Evolutionary conservation across 2,888 invertebrate genomes (phyloP).

Genomic region (Troglohyphantes excavatus): DNA sequence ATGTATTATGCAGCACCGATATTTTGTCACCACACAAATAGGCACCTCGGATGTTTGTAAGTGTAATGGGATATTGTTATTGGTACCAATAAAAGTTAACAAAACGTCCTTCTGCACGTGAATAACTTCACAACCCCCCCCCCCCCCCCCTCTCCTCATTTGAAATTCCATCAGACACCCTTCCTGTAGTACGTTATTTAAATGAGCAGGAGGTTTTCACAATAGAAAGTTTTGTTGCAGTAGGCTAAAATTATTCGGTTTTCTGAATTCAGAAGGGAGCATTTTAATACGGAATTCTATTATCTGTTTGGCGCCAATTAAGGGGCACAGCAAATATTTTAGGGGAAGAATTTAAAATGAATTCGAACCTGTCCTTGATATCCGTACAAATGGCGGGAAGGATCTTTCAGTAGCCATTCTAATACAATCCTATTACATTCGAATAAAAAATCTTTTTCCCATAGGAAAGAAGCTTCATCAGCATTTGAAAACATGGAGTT

Average conservation of each 20-base stretch:
- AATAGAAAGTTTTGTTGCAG: background rate
- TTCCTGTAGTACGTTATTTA: background rate
- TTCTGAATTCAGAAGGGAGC: background rate
- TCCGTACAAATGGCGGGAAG: background rate
- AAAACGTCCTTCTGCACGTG: background rate
- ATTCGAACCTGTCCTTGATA: background rate
- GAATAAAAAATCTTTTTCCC: background rate
- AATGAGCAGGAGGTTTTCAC: background rate
- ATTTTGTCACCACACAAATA: background rate
- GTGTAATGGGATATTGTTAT: background rate
- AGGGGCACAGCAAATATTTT: background rate
- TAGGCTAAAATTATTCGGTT: background rate
- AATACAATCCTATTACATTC: background rate
- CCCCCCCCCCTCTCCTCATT: no score
- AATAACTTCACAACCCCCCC: background rate
- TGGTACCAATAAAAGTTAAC: background rate
- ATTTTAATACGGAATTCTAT: conserved; percentile 1
- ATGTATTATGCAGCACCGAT: background rate
- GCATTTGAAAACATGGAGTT: conserved; percentile 2
- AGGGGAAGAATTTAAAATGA: background rate
- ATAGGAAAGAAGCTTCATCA: background rate
- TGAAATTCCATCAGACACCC: background rate
- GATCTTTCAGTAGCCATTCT: background rate
- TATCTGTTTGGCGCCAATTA: background rate
- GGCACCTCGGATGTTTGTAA: background rate